These are phyloP conservation scores for Drosophila pseudoobscura DNA, from an alignment of 1,140 invertebrate species.

Conservation along the genomic window DNA sequence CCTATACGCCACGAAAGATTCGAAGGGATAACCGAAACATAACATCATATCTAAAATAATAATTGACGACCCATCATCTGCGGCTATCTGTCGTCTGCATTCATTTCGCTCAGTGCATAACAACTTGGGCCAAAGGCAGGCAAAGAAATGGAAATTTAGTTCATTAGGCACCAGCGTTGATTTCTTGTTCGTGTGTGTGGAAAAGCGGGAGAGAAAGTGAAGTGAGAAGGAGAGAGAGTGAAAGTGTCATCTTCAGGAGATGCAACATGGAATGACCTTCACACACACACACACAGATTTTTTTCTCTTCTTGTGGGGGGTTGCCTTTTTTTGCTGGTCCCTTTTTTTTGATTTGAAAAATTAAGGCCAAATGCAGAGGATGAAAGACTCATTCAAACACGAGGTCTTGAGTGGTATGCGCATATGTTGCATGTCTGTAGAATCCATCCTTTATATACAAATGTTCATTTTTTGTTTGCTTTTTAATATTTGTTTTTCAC, in stretches of 20 bases:
- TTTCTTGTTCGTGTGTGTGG: conserved; percentile 6
- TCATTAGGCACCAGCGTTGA: conserved; percentile 55
- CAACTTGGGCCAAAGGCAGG: conserved; percentile 1
- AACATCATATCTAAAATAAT: no score
- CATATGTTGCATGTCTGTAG: not conserved
- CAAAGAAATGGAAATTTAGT: conserved; percentile 67
- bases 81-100: not conserved
- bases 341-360: conserved; percentile 54
- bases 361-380: conserved; percentile 50
- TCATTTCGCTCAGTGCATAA: not conserved
- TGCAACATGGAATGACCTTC: conserved; percentile 54
- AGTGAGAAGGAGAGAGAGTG: not conserved
- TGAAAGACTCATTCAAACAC: conserved; percentile 9
- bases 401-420: not conserved
- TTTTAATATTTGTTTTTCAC: not conserved
- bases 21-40: no score
- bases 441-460: no score
- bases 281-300: conserved; percentile 19
- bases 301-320: not conserved
- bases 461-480: no score
- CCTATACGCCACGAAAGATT: no score
- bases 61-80: no score
- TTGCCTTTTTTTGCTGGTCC: conserved; percentile 3
- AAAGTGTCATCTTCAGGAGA: conserved; percentile 40
- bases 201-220: not conserved